Percentiles rank a stretch among this genome's conserved stretches.
Conservation (phyloP, 1,140 invertebrate genomes). For the Zaprionus camerounensis region DNA sequence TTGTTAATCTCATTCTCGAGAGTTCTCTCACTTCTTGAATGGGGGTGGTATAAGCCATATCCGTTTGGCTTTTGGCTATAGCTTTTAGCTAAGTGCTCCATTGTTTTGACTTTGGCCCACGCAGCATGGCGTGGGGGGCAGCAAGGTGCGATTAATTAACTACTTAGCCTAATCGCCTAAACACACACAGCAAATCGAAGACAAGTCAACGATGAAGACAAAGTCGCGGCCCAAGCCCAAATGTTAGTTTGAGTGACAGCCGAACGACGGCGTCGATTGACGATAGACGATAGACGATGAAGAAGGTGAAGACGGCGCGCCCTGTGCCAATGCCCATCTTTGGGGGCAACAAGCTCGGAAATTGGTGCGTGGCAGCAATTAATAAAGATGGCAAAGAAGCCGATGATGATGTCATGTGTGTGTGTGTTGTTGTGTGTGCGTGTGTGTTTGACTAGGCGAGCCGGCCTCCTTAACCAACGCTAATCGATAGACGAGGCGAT, state of each 20-base stretch:
- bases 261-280: slow-evolving; percentile 10
- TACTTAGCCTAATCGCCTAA: slow-evolving; percentile 7
- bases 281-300: slow-evolving; percentile 13
- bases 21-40: neutral
- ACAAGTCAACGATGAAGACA: neutral
- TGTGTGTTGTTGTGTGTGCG: slow-evolving; percentile 18
- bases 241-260: slow-evolving; percentile 29
- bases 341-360: slow-evolving; percentile 40
- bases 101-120: neutral
- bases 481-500: slow-evolving; percentile 44
- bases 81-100: slow-evolving; percentile 8
- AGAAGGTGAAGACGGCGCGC: slow-evolving; percentile 23
- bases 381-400: slow-evolving; percentile 43
- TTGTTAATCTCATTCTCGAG: neutral
- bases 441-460: slow-evolving; percentile 28
- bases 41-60: neutral
- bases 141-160: slow-evolving; percentile 27
- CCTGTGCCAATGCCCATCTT: slow-evolving; percentile 49
- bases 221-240: slow-evolving; percentile 35
- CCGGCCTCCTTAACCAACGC: slow-evolving; percentile 44
- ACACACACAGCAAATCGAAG: slow-evolving; percentile 6
- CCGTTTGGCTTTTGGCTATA: neutral
- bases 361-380: slow-evolving; percentile 51
- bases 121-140: slow-evolving; percentile 20
- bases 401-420: slow-evolving; percentile 43